These are phyloP conservation scores for Balanococcus diminutus DNA, from an alignment of 2,888 invertebrate genomes.

Conservation along the genomic window DNA sequence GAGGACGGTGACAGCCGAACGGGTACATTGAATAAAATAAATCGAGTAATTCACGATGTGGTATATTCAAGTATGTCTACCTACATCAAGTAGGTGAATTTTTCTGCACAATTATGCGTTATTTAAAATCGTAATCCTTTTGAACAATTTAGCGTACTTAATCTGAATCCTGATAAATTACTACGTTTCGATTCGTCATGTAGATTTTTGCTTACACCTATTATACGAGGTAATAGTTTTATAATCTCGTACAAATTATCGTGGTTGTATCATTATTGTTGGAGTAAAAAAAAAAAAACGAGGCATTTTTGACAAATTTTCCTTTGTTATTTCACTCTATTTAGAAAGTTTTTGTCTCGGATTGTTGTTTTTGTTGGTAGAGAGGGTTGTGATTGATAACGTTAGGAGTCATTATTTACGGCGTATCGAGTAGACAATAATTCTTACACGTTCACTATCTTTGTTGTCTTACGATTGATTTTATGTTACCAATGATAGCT, in stretches of 20 bases:
- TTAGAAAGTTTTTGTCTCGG: background rate
- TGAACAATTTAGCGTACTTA: background rate
- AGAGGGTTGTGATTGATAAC: slow-evolving; percentile 1
- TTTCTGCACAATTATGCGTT: background rate
- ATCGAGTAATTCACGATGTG: background rate
- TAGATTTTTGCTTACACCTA: background rate
- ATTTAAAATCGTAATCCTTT: background rate
- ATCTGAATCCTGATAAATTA: background rate
- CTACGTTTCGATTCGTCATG: background rate
- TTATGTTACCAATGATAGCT: background rate
- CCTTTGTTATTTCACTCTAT: background rate
- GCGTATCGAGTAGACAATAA: slow-evolving; percentile 14
- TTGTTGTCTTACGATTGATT: slow-evolving; percentile 6
- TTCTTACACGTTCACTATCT: background rate
- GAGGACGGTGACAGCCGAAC: background rate
- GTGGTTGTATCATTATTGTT: background rate
- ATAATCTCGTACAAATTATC: background rate
- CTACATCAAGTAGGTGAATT: background rate
- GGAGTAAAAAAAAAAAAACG: background rate
- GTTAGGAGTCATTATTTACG: background rate
- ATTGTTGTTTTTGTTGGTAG: background rate
- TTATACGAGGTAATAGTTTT: background rate
- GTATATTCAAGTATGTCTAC: no score
- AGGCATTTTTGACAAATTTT: slow-evolving; percentile 15
- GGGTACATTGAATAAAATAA: background rate